Percentiles rank a stretch among this genome's conserved stretches.
Evolutionary conservation across 2,888 invertebrate species (phyloP).

Genomic region (Xestia ashworthii): DNA sequence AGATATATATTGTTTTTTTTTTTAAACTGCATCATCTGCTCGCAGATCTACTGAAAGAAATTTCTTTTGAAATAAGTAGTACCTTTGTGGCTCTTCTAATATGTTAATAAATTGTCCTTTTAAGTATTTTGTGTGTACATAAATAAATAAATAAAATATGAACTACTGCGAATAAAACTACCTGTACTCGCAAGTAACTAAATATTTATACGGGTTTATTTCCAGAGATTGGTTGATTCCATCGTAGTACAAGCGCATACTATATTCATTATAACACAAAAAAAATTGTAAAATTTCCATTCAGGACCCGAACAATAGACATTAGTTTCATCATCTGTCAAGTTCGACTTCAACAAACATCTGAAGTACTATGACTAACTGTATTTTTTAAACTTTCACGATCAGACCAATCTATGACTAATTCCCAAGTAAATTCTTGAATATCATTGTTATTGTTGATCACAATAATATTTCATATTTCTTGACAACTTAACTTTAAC

Average conservation of each 20-base stretch:
- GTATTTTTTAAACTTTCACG: too few relatives aligned
- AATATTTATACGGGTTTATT: not conserved
- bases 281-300: not conserved
- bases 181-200: not conserved
- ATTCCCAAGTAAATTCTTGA: not conserved
- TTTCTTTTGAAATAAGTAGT: too few relatives aligned
- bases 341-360: not conserved
- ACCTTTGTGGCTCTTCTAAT: too few relatives aligned
- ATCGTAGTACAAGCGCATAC: not conserved
- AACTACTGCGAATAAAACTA: not conserved
- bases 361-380: not conserved
- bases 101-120: too few relatives aligned
- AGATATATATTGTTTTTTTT: too few relatives aligned
- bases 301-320: constrained; percentile 27
- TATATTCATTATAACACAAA: constrained; percentile 1
- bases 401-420: too few relatives aligned
- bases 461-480: too few relatives aligned
- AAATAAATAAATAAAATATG: too few relatives aligned
- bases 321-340: constrained; percentile 10
- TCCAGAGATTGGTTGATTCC: not conserved
- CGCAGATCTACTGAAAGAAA: too few relatives aligned
- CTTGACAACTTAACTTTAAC: too few relatives aligned
- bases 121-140: too few relatives aligned
- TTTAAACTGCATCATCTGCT: too few relatives aligned
- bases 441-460: not conserved